Conservation (phyloP, 2,797 vertebrate species). For the Neoniphon sammara region DNA sequence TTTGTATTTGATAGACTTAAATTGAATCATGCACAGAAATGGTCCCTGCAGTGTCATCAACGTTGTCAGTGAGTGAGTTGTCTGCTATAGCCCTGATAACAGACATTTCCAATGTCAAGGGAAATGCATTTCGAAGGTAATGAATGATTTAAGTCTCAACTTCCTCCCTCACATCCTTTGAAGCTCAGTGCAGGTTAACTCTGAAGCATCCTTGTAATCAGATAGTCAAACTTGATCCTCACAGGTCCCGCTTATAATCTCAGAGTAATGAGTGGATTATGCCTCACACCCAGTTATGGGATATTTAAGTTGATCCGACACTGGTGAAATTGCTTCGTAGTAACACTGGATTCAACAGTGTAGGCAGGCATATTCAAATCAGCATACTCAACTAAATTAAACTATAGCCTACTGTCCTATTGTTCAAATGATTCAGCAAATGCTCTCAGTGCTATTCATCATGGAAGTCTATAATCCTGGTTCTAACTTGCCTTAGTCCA, state of each 20-base stretch:
- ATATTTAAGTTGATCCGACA: neutral
- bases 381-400: neutral
- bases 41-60: neutral
- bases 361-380: neutral
- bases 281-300: neutral
- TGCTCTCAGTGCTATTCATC: neutral
- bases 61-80: neutral
- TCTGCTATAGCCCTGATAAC: constrained; percentile 26
- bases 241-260: neutral
- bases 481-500: neutral
- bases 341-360: neutral
- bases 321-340: neutral
- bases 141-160: constrained; percentile 17
- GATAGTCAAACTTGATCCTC: constrained; percentile 6
- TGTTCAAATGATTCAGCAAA: neutral
- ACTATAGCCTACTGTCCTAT: neutral
- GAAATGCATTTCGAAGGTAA: constrained; percentile 33
- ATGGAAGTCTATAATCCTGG: neutral
- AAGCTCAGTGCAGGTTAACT: constrained; percentile 4
- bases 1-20: constrained; percentile 8
- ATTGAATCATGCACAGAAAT: neutral
- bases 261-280: neutral
- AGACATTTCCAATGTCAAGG: constrained; percentile 19
- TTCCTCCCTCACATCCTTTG: constrained; percentile 13
- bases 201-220: constrained; percentile 4